phyloP scores from a whole-genome alignment of 2,797 vertebrate species.

The Dryobates pubescens region DNA sequence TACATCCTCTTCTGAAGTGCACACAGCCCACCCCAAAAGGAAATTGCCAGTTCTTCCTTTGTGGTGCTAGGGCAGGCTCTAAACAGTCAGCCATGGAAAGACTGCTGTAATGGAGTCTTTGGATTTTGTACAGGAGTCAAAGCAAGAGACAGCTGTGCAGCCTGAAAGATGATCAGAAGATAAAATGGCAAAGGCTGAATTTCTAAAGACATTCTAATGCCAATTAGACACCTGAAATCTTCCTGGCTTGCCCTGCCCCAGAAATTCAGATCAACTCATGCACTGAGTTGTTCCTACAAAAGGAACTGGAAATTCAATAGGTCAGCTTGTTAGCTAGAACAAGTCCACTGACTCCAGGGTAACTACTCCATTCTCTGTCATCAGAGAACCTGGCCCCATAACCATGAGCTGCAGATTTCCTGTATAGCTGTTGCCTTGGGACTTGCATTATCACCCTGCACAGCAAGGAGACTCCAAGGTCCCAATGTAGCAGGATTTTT shows the following conservation, averaged over 20 bases:
- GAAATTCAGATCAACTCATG: conserved; percentile 58
- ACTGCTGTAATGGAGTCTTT: not conserved
- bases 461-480: conserved; percentile 22
- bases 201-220: conserved; percentile 43
- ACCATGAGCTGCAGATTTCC: conserved; percentile 29
- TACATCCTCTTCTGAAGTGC: not conserved
- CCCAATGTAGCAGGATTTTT: not conserved
- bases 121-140: conserved; percentile 5
- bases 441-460: not conserved
- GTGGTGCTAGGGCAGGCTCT: not conserved
- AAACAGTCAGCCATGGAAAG: not conserved
- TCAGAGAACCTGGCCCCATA: conserved; percentile 23
- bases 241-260: conserved; percentile 48
- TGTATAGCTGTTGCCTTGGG: conserved; percentile 5
- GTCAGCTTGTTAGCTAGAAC: conserved; percentile 35
- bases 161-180: conserved; percentile 39
- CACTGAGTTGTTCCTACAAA: conserved; percentile 42
- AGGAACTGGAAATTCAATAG: conserved; percentile 47
- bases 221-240: conserved; percentile 46
- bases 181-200: conserved; percentile 20
- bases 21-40: not conserved
- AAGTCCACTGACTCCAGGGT: conserved; percentile 16
- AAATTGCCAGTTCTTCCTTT: not conserved
- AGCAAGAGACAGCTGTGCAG: not conserved
- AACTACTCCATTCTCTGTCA: conserved; percentile 13